phyloP scores from a whole-genome alignment of 2,113 vertebrate species.

The Tenrec ecaudatus region DNA sequence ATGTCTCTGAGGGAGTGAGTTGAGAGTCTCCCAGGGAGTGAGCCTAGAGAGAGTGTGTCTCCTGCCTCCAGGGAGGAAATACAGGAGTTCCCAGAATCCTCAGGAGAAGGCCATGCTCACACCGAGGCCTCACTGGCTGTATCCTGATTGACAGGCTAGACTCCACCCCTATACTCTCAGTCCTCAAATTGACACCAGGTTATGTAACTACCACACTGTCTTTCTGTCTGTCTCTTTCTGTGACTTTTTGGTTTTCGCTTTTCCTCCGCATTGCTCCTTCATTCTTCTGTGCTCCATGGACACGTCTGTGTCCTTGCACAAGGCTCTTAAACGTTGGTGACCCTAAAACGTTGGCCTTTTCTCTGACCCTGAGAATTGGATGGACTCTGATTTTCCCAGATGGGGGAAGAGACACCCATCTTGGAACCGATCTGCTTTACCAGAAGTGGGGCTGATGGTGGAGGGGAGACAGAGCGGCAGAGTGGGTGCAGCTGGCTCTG shows the following conservation, averaged over 20 bases:
- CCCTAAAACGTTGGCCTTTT: background rate
- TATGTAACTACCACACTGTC: no score
- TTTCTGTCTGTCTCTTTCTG: background rate
- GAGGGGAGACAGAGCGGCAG: background rate
- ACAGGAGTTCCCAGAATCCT: no score
- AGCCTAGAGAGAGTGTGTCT: no score
- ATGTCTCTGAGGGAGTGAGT: no score
- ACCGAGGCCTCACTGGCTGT: no score
- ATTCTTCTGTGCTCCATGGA: background rate
- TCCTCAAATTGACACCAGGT: no score
- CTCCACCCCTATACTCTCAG: no score
- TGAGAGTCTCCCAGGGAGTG: no score
- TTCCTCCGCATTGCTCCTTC: background rate
- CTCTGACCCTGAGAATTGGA: background rate
- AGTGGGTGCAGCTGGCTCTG: background rate
- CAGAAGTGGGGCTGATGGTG: background rate
- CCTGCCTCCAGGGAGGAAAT: no score
- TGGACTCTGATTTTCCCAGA: background rate
- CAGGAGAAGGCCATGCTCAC: no score
- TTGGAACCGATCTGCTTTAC: background rate
- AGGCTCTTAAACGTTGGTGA: background rate
- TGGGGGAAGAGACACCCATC: background rate
- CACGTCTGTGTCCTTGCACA: background rate
- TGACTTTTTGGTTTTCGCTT: background rate
- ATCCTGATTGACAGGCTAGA: no score